Evolutionary conservation across 2,888 invertebrate species (phyloP).

Genomic region (Watsonalla cultraria): DNA sequence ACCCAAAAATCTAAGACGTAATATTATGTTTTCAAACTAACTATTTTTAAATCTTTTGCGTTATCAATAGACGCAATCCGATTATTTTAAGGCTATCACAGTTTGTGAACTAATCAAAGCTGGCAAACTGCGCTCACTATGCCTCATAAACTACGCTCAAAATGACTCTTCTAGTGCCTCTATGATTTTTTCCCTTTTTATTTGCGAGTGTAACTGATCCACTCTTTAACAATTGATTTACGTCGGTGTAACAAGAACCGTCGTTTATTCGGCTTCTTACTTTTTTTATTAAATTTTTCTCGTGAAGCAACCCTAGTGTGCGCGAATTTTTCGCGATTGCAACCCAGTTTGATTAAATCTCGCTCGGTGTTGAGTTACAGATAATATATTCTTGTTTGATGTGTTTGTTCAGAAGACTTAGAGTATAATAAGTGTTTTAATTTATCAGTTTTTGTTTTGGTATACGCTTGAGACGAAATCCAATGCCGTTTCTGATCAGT

Average conservation of each 20-base stretch:
- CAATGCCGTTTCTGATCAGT: no score
- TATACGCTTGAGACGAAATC: no score
- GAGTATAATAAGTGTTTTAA: no score
- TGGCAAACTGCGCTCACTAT: no score
- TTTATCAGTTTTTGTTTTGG: no score
- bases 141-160: not conserved
- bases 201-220: slow-evolving; percentile 53
- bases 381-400: not conserved
- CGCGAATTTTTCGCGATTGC: slow-evolving; percentile 4
- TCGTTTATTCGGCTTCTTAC: slow-evolving; percentile 25
- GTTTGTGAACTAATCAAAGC: no score
- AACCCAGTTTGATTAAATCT: slow-evolving; percentile 5
- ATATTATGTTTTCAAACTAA: no score
- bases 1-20: no score
- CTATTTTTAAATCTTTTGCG: no score
- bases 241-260: slow-evolving; percentile 29
- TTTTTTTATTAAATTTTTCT: slow-evolving; percentile 19
- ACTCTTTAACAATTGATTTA: slow-evolving; percentile 35
- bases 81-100: no score
- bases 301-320: not conserved
- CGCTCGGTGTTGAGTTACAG: slow-evolving; percentile 1
- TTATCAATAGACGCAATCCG: no score
- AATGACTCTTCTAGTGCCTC: slow-evolving; percentile 9
- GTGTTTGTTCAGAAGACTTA: not conserved
- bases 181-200: slow-evolving; percentile 30